Evolutionary conservation across 92 coral and sea anemone genomes (phyloP).

Genomic region (Meandrina meandrites): DNA sequence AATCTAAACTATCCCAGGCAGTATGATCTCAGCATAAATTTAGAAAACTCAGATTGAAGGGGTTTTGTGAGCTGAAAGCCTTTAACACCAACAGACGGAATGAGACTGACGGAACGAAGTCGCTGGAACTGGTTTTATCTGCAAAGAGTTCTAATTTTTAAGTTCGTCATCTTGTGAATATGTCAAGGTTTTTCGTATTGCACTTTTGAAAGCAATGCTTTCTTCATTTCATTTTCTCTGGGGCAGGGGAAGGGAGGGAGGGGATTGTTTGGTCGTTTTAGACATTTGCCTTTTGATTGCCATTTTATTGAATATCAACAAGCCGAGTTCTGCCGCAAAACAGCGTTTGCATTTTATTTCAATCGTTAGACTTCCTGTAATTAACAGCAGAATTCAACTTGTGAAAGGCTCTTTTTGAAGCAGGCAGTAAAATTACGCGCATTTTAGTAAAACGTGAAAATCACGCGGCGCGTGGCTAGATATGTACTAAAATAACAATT

Average conservation of each 20-base stretch:
- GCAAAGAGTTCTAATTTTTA: too few relatives aligned
- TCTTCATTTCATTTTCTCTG: too few relatives aligned
- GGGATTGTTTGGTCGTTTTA: too few relatives aligned
- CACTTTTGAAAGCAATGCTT: too few relatives aligned
- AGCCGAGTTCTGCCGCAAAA: background rate
- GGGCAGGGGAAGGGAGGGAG: too few relatives aligned
- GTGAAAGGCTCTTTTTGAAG: background rate
- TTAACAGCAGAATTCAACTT: background rate
- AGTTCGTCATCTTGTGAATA: background rate
- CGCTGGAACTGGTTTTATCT: too few relatives aligned
- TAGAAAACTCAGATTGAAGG: too few relatives aligned
- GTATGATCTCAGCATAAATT: too few relatives aligned
- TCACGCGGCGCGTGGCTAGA: background rate
- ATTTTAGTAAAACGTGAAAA: background rate
- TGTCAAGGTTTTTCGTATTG: background rate
- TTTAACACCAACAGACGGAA: too few relatives aligned
- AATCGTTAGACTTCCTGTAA: background rate
- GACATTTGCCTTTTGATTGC: background rate
- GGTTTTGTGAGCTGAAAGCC: too few relatives aligned
- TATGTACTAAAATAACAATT: background rate
- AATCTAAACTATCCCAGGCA: too few relatives aligned
- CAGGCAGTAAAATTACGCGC: background rate
- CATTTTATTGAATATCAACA: background rate
- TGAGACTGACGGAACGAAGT: too few relatives aligned
- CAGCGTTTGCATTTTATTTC: background rate